Evolutionary conservation across 2,888 invertebrate species (phyloP).

Genomic region (Euzophera pinguis): DNA sequence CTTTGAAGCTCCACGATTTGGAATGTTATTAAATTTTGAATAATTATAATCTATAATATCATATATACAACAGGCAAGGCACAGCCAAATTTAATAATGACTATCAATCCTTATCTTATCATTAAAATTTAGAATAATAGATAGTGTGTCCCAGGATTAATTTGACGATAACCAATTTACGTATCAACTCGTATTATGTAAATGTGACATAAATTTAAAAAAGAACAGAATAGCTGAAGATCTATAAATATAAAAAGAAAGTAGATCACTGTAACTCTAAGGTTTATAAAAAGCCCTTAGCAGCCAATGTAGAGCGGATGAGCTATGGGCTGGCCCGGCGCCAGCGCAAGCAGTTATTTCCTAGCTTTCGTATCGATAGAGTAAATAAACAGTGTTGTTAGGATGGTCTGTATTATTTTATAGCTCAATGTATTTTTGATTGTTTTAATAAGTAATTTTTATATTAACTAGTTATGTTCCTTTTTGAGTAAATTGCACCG

Average conservation of each 20-base stretch:
- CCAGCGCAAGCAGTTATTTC: slow-evolving; percentile 17
- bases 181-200: no score
- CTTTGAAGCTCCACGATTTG: no score
- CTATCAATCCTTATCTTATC: no score
- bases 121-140: no score
- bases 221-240: background rate
- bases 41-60: no score
- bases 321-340: slow-evolving; percentile 10
- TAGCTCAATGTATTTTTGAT: background rate
- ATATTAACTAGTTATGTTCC: background rate
- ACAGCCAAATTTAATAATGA: no score
- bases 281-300: background rate
- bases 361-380: slow-evolving; percentile 8
- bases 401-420: background rate
- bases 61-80: no score
- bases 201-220: no score
- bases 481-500: no score
- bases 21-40: no score
- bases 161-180: no score
- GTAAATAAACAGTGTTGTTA: slow-evolving; percentile 2
- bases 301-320: slow-evolving; percentile 8
- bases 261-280: slow-evolving; percentile 10
- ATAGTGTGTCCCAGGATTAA: no score
- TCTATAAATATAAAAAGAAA: slow-evolving; percentile 2
- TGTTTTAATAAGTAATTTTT: background rate